Evolutionary conservation across 2,888 invertebrate genomes (phyloP).

Genomic region (Ochropleura leucogaster): DNA sequence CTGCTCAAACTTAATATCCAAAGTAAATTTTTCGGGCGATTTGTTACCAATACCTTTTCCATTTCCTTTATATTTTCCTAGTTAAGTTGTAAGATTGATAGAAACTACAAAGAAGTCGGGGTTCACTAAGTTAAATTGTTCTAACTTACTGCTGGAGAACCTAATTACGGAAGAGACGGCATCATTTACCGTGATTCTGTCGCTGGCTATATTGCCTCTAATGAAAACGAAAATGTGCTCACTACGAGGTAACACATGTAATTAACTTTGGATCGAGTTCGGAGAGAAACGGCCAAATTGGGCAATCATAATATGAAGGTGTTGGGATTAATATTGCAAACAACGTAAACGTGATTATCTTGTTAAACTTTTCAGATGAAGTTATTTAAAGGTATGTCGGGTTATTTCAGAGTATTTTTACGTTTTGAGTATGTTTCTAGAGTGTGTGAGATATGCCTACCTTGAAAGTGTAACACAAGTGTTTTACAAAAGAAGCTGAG

Average conservation of each 20-base stretch:
- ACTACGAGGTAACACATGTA: conserved; percentile 57
- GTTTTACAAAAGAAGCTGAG: conserved; percentile 64
- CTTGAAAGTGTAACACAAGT: conserved; percentile 47
- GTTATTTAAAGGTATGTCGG: conserved; percentile 26
- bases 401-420: conserved; percentile 22
- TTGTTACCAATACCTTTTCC: conserved; percentile 57
- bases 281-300: conserved; percentile 57
- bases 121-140: conserved; percentile 54
- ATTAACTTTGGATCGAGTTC: conserved; percentile 59
- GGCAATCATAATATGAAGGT: conserved; percentile 52
- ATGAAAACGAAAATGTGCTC: conserved; percentile 58
- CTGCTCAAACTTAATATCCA: conserved; percentile 60
- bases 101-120: conserved; percentile 59
- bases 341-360: conserved; percentile 37
- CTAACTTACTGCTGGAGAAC: conserved; percentile 39
- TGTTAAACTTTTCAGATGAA: conserved; percentile 34
- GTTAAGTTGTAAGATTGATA: conserved; percentile 48
- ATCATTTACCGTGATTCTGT: conserved; percentile 58
- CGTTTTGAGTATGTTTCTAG: conserved; percentile 29
- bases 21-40: conserved; percentile 67
- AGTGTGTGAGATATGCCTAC: conserved; percentile 26
- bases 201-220: conserved; percentile 45
- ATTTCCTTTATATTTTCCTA: conserved; percentile 60
- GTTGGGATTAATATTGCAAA: conserved; percentile 49
- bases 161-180: conserved; percentile 48